phyloP scores from a whole-genome alignment of 1,140 invertebrate species.

The Diprion similis region DNA sequence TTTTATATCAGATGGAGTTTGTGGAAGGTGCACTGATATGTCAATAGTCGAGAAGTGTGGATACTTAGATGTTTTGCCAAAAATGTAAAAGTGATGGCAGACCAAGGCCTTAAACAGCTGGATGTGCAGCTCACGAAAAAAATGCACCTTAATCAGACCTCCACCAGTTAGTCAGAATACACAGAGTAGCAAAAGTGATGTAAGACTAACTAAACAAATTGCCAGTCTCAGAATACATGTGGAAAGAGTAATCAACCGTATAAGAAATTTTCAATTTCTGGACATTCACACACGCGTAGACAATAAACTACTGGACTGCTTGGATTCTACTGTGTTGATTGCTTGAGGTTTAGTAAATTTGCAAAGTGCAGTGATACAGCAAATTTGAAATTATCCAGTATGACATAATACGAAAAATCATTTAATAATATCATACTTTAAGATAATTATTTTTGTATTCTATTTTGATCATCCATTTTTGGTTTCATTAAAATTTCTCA shows the following conservation, averaged over 20 bases:
- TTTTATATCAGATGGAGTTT: constrained; percentile 28
- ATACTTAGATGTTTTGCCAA: constrained; percentile 28
- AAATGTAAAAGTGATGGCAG: constrained; percentile 30
- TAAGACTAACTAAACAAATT: constrained; percentile 39
- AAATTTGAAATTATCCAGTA: constrained; percentile 11
- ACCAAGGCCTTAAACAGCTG: constrained; percentile 36
- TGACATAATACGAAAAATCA: background rate
- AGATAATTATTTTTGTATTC: background rate
- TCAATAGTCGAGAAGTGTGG: constrained; percentile 26
- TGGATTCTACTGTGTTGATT: constrained; percentile 37
- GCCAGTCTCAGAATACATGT: constrained; percentile 50
- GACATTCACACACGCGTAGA: constrained; percentile 33
- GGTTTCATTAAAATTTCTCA: background rate
- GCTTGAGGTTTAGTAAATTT: constrained; percentile 37
- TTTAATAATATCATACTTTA: background rate
- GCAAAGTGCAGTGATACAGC: constrained; percentile 31
- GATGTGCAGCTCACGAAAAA: constrained; percentile 21
- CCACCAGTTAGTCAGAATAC: constrained; percentile 29
- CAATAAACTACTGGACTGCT: constrained; percentile 19
- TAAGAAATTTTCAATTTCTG: constrained; percentile 44
- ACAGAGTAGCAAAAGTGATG: constrained; percentile 34
- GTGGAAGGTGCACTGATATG: constrained; percentile 22
- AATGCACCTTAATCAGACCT: constrained; percentile 30
- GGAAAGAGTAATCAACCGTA: constrained; percentile 46
- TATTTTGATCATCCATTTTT: background rate